Evolutionary conservation across 35 echinoderm and acorn worm species (phyloP).

Genomic region (Diadema setosum): DNA sequence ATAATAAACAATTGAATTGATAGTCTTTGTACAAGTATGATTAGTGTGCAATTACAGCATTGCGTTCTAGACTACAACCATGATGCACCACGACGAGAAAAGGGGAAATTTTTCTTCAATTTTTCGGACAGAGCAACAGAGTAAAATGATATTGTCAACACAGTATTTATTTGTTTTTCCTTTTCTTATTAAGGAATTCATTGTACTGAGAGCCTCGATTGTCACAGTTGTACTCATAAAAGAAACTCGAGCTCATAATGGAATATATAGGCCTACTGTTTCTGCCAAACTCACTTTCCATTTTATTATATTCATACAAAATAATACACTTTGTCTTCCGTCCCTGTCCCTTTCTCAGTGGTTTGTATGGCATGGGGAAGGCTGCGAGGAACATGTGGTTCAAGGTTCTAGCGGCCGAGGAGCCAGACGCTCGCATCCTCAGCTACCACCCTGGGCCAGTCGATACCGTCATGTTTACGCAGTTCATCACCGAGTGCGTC

Average conservation of each 20-base stretch:
- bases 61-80: too few relatives aligned
- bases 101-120: too few relatives aligned
- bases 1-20: too few relatives aligned
- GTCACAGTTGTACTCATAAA: not conserved
- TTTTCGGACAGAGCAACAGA: too few relatives aligned
- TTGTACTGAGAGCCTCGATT: not conserved
- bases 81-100: too few relatives aligned
- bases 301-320: not conserved
- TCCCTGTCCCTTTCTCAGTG: not conserved
- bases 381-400: conserved; percentile 71
- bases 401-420: conserved; percentile 45
- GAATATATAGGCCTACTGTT: not conserved
- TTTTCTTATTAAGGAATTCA: not conserved
- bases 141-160: too few relatives aligned
- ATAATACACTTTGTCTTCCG: not conserved
- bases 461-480: conserved; percentile 51
- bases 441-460: conserved; percentile 55
- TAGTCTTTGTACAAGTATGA: too few relatives aligned
- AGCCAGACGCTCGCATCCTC: conserved; percentile 50
- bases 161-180: too few relatives aligned
- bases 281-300: not conserved
- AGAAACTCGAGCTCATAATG: not conserved
- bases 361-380: conserved; percentile 46
- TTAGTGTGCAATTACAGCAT: too few relatives aligned
- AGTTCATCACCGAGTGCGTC: not conserved